A percentile compares a stretch with the other conserved stretches of the same genome.
Conservation (phyloP, 2,888 invertebrate genomes). For the Eurois occulta region DNA sequence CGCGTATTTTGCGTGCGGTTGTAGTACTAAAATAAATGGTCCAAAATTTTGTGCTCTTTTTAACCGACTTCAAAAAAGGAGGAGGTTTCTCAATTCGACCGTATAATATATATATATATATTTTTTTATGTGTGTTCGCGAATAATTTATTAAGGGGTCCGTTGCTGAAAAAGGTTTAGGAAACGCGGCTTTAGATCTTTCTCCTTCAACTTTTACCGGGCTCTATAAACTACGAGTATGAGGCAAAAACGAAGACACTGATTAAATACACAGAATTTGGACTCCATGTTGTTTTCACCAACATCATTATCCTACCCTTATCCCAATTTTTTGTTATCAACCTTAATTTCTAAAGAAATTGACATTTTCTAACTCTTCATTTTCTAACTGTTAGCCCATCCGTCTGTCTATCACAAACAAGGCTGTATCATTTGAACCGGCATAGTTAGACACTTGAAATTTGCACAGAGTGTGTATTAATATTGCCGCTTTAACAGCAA, state of each 20-base stretch:
- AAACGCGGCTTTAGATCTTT: too few relatives aligned
- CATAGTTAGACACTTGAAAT: background rate
- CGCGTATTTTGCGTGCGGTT: too few relatives aligned
- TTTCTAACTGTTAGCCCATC: background rate
- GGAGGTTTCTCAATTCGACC: too few relatives aligned
- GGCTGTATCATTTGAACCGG: background rate
- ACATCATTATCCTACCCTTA: background rate
- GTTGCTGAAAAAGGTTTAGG: too few relatives aligned
- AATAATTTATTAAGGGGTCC: too few relatives aligned
- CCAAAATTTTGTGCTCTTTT: too few relatives aligned
- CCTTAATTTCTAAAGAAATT: too few relatives aligned
- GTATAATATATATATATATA: too few relatives aligned
- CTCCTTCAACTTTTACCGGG: background rate
- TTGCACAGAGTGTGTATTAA: background rate
- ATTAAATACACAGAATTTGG: background rate
- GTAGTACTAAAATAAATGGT: too few relatives aligned
- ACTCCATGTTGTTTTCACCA: background rate
- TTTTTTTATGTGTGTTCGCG: too few relatives aligned
- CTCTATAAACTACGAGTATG: background rate
- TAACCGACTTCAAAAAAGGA: too few relatives aligned
- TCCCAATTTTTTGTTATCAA: background rate
- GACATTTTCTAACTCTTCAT: background rate
- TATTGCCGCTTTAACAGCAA: background rate
- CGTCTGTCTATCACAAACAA: background rate
- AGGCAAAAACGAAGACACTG: background rate